Evolutionary conservation across 2,888 invertebrate genomes (phyloP), one percentile per base, ranked within the genome.

Genomic region (Furcula furcula): DNA sequence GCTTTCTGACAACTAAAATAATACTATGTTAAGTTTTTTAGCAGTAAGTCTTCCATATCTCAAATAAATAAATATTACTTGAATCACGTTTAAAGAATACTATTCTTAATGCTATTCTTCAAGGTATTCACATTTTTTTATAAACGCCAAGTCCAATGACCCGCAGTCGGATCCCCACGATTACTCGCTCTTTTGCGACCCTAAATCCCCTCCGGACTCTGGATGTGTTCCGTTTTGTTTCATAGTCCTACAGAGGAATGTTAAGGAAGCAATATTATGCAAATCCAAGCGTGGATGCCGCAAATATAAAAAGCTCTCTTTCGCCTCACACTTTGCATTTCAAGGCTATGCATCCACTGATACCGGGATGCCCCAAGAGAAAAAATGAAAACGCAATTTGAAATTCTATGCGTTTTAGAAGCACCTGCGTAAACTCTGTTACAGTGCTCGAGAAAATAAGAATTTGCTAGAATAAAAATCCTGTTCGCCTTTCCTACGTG

Each of bases 221-320:
- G 55, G 55, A 62, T 60, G 51, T 65, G 67, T 70, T 59, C 64
- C 62, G 63, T 72, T 72, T 69, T 74, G 72, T 74, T 74, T 73
- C 72, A 65, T 72, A 69, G 71, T 65, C 68, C 64, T 65, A 71
- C 67, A 73, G 72, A 71, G 73, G 65, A 84, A 85, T 81, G 82
- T 84, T 86, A 81, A 85, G 72, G 84, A 88, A 89, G 88, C 87
- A 89, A 89, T 89, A 88, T 88, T 88, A 89, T 89, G 89, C 82
- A 87, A 89, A 89, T 87, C 73, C 74, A 62, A 73, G 70, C 76
- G 76, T 82, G 75, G 81, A 73, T 78, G 68, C 78, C 81, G 76
- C 81, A 87, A 85, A 85, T 83, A 86, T 83, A 86, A 86, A 86
- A 87, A 86, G 81, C 81, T 74, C 81, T 70, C 77, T 76, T 70